Evolutionary conservation across 2,113 vertebrate genomes (phyloP), one percentile per base, ranked within the genome.

Genomic region (Strix aluco): DNA sequence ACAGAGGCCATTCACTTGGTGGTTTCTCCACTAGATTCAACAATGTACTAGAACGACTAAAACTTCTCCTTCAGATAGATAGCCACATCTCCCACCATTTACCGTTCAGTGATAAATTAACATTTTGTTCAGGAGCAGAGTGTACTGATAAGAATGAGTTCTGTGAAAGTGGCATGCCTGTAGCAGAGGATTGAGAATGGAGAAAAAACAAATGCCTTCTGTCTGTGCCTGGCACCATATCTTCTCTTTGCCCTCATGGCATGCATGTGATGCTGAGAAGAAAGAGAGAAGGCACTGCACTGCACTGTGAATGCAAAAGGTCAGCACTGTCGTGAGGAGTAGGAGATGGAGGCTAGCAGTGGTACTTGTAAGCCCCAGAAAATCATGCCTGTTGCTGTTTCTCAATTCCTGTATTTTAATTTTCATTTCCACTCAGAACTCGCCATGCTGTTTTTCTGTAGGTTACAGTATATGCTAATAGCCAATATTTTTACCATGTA

Each of bases 181-280:
- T 69, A 75, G 49, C 34, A 88, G 70, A 87, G 57, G 42, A 58
- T 3, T 73, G 27, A 86, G 51, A 88, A 81, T 15, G 46, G n/a
- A 75, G 47, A 36, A 78, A 67, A 86, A 77, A n/a, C 54, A 92
- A 95, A 81, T 84, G 92, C 47, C 49, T 55, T 73, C 80, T 96
- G 42, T 95, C 69, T 70, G 63, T 86, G 83, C 93, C 89, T 95
- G 77, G 86, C 69, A 96, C 72, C 32, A 30, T 70, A 52, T 92
- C 75, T 94, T 94, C 59, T 85, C 46, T 83, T 86, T 91, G 57
- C 55, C 59, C 42, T 89, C 92, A 40, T 27, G 77, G 81, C 47
- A 89, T n/a, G 75, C 94, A 84, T 81, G 89, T 94, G 86, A 96
- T 71, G 63, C 77, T 81, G 51, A 74, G 69, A 75, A 90, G 32